A percentile compares a stretch with the other conserved stretches of the same genome.
phyloP scores from a whole-genome alignment of 2,888 invertebrate genomes.

The Sylvicola fuscatus region DNA sequence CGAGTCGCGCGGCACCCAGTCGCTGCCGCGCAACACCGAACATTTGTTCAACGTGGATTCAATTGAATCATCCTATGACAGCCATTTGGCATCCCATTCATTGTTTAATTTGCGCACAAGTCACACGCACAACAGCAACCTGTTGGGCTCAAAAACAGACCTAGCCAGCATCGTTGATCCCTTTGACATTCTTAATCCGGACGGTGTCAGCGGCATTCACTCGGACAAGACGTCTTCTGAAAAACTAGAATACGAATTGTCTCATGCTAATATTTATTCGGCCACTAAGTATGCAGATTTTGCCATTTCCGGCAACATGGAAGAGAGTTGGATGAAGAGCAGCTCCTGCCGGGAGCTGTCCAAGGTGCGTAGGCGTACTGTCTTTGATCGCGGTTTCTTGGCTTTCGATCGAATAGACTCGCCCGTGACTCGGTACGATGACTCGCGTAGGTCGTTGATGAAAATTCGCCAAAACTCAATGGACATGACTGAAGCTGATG shows the following conservation, averaged over 20 bases:
- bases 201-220: too few species aligned
- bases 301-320: conserved; percentile 11
- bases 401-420: conserved; percentile 36
- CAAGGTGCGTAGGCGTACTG: conserved; percentile 29
- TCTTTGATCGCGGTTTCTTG: conserved; percentile 22
- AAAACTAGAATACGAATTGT: conserved; percentile 34
- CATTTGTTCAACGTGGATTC: conserved; percentile 22
- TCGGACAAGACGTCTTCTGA: conserved; percentile 15
- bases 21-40: conserved; percentile 17
- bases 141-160: background rate
- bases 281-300: conserved; percentile 14
- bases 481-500: conserved; percentile 42
- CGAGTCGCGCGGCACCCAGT: conserved; percentile 15
- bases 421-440: conserved; percentile 52
- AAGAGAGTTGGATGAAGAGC: conserved; percentile 48
- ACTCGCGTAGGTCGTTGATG: conserved; percentile 39
- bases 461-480: conserved; percentile 36
- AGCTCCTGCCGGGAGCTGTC: conserved; percentile 66
- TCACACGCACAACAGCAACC: background rate
- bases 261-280: conserved; percentile 35
- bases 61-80: conserved; percentile 22
- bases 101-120: background rate
- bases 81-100: conserved; percentile 21
- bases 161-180: conserved; percentile 3
- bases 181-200: too few species aligned